These are phyloP conservation scores for Passer montanus DNA, from an alignment of 2,113 vertebrate species.

Conservation along the genomic window DNA sequence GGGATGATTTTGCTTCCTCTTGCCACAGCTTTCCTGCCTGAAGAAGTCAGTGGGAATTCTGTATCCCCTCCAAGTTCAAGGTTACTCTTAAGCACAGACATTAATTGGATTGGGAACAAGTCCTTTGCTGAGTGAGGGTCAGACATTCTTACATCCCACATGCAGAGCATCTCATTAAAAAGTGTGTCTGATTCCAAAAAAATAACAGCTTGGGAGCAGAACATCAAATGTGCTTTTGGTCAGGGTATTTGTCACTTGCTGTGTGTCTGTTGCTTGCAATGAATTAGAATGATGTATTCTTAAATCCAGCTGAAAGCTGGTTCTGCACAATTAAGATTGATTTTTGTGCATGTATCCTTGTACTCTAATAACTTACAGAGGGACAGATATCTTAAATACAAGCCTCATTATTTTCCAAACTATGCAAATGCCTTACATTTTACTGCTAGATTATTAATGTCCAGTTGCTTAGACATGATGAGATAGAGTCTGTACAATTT, in stretches of 20 bases:
- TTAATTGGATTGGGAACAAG: not conserved
- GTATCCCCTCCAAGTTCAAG: not conserved
- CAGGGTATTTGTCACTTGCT: not conserved
- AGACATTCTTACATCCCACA: not conserved
- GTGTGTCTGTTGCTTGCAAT: not conserved
- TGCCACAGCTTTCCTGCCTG: not conserved
- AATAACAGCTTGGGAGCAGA: not conserved
- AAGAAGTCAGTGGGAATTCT: not conserved
- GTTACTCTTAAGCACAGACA: not conserved
- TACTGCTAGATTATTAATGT: not conserved
- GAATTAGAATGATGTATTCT: conserved; percentile 7
- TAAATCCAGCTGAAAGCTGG: not conserved
- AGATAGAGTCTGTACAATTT: not conserved
- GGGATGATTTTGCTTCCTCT: not conserved
- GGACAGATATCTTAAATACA: not conserved
- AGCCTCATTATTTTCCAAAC: conserved; percentile 7
- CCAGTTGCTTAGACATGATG: not conserved
- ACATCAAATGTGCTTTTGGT: not conserved
- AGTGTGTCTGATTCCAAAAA: not conserved
- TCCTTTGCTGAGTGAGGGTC: not conserved
- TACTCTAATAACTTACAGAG: not conserved
- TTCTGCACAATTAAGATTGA: not conserved
- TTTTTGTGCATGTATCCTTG: not conserved
- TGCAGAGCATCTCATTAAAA: not conserved
- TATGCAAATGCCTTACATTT: not conserved